phyloP scores from a whole-genome alignment of 2,113 vertebrate species.

The Cariama cristata region DNA sequence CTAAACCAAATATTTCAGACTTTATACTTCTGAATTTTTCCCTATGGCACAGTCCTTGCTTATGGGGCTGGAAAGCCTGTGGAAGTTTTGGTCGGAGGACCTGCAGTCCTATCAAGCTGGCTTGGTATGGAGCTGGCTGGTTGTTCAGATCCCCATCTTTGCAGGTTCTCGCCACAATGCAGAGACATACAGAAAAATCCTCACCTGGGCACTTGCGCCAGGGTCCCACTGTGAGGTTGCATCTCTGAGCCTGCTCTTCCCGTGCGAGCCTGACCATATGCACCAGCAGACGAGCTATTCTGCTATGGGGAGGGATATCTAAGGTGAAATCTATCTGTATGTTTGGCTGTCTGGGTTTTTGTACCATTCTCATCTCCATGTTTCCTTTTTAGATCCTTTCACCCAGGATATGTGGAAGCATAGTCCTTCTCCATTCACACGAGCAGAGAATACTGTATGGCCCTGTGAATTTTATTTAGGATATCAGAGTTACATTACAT shows the following conservation, averaged over 20 bases:
- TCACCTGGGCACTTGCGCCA: background rate
- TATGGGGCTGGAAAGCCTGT: background rate
- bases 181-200: background rate
- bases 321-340: background rate
- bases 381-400: background rate
- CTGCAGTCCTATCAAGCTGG: background rate
- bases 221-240: background rate
- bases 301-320: background rate
- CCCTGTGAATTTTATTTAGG: background rate
- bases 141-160: background rate
- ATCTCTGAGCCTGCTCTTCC: background rate
- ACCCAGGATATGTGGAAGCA: background rate
- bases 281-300: background rate
- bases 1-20: background rate
- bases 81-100: background rate
- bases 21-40: background rate
- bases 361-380: background rate
- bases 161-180: background rate
- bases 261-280: fast-evolving
- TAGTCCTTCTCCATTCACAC: background rate
- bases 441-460: background rate
- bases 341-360: background rate
- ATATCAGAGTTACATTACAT: background rate
- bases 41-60: background rate
- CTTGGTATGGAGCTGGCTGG: background rate